These are phyloP conservation scores for Triplophysa bombifrons DNA, from an alignment of 2,797 vertebrate genomes.

Conservation along the genomic window DNA sequence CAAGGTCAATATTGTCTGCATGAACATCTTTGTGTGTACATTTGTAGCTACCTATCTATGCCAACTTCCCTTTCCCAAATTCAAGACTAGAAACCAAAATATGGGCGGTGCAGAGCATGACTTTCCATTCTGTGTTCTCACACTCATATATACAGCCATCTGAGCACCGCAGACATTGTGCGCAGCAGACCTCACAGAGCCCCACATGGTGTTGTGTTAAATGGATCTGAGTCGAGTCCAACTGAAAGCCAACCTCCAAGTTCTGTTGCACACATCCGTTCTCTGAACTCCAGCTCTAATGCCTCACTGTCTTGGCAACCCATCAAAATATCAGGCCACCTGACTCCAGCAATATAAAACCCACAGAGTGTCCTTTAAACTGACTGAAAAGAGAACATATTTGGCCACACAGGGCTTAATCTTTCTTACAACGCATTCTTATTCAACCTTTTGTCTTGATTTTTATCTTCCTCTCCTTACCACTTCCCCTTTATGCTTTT, in stretches of 20 bases:
- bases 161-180: conserved; percentile 33
- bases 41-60: not conserved
- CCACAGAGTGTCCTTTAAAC: conserved; percentile 42
- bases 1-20: not conserved
- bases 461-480: not conserved
- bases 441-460: not conserved
- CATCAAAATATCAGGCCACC: conserved; percentile 60
- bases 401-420: not conserved
- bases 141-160: conserved; percentile 43
- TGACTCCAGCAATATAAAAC: conserved; percentile 59
- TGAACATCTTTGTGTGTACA: conserved; percentile 21
- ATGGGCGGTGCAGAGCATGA: conserved; percentile 18
- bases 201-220: conserved; percentile 36
- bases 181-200: conserved; percentile 11
- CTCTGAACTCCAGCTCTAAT: conserved; percentile 50
- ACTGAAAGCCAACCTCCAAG: conserved; percentile 21
- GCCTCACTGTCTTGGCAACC: conserved; percentile 56
- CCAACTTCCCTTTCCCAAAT: not conserved
- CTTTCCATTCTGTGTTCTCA: conserved; percentile 27
- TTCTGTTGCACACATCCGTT: conserved; percentile 5
- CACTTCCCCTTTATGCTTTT: not conserved
- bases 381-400: conserved; percentile 46
- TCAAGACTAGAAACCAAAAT: not conserved
- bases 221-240: conserved; percentile 41
- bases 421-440: too few species aligned